Evolutionary conservation across 2,113 vertebrate species (phyloP).

Genomic region (Hippoglossus stenolepis): DNA sequence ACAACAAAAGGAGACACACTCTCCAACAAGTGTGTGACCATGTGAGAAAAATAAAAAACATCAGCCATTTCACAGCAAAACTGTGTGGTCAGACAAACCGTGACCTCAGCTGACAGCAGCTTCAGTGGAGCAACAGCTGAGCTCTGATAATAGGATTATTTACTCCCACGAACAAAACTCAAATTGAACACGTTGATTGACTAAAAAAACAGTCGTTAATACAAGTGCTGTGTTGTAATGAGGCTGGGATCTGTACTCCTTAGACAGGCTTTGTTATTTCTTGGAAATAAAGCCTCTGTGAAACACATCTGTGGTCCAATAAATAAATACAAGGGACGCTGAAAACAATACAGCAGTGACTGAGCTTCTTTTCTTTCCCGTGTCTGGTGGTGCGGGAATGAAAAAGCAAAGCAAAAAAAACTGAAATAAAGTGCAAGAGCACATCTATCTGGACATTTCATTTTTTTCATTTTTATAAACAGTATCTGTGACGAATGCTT

Average conservation of each 20-base stretch:
- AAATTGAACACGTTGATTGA: conserved; percentile 25
- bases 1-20: not conserved
- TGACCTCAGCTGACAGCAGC: conserved; percentile 49
- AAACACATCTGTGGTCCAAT: not conserved
- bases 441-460: not conserved
- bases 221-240: not conserved
- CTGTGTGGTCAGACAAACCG: conserved; percentile 30
- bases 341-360: conserved; percentile 16
- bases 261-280: not conserved
- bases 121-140: conserved; percentile 49
- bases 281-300: not conserved
- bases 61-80: conserved; percentile 28
- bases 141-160: conserved; percentile 57
- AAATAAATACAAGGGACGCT: not conserved
- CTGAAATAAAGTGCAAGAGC: not conserved
- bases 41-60: not conserved
- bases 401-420: conserved; percentile 3
- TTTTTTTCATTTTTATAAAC: conserved; percentile 10
- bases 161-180: conserved; percentile 24
- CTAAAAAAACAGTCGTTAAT: conserved; percentile 25
- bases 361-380: not conserved
- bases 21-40: not conserved
- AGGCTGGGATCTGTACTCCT: not conserved
- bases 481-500: conserved; percentile 27
- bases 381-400: not conserved